Percentiles rank a stretch among this genome's conserved stretches.
phyloP scores from a whole-genome alignment of 2,888 invertebrate species.

The Eilema sororculum region DNA sequence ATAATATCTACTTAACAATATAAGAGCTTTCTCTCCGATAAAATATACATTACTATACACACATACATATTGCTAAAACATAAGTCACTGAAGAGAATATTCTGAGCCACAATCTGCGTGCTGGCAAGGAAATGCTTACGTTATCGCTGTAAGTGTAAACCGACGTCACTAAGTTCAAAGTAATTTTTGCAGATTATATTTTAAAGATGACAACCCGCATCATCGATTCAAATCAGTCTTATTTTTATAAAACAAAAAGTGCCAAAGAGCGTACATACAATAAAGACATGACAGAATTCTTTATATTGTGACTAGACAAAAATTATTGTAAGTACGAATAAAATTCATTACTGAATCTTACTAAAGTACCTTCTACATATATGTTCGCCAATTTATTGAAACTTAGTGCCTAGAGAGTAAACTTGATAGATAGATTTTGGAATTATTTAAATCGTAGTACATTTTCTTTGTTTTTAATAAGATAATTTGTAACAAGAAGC shows the following conservation, averaged over 20 bases:
- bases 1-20: slow-evolving; percentile 51
- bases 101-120: slow-evolving; percentile 60
- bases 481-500: slow-evolving; percentile 55
- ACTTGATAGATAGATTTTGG: slow-evolving; percentile 30
- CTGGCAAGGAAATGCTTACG: slow-evolving; percentile 56
- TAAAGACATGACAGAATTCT: slow-evolving; percentile 46
- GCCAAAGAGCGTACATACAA: slow-evolving; percentile 31
- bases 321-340: slow-evolving; percentile 65
- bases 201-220: slow-evolving; percentile 35
- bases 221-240: slow-evolving; percentile 65
- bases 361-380: slow-evolving; percentile 30
- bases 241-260: slow-evolving; percentile 34
- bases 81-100: slow-evolving; percentile 61
- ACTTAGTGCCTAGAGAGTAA: slow-evolving; percentile 65
- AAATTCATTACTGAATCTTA: slow-evolving; percentile 45
- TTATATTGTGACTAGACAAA: slow-evolving; percentile 73
- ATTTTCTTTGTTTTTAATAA: slow-evolving; percentile 17
- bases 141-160: slow-evolving; percentile 34
- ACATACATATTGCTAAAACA: slow-evolving; percentile 72
- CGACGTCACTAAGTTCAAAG: slow-evolving; percentile 63
- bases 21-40: slow-evolving; percentile 63
- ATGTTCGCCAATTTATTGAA: slow-evolving; percentile 45
- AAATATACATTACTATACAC: slow-evolving; percentile 53
- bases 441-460: slow-evolving; percentile 33
- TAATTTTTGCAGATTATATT: slow-evolving; percentile 33